Conservation (phyloP, 2,113 vertebrate species). For the Calyptommatus sinebrachiatus region DNA sequence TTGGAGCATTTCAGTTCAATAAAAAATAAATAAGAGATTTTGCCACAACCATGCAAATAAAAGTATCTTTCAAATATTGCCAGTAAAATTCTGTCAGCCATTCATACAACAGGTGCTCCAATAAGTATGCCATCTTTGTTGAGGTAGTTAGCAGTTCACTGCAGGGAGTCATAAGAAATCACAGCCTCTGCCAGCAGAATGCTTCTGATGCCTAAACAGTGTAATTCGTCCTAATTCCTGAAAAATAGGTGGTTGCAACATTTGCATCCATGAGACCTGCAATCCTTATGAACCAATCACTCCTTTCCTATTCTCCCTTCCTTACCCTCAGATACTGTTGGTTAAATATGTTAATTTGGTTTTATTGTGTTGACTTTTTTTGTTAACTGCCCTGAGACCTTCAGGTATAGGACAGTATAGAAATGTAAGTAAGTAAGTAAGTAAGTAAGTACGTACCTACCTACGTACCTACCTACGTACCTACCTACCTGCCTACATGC, state of each 20-base stretch:
- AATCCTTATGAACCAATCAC: no score
- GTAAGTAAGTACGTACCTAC: no score
- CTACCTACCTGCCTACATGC: no score
- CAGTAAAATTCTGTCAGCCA: neutral
- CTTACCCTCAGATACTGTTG: no score
- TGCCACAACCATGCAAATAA: neutral
- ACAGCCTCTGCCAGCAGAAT: neutral
- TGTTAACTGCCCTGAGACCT: no score
- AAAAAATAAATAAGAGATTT: neutral
- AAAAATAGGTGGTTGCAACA: neutral
- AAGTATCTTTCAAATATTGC: neutral
- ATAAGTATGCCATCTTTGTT: neutral
- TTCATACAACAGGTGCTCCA: neutral
- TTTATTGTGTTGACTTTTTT: no score
- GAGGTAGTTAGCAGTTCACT: neutral
- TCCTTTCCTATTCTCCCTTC: no score
- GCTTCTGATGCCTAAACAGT: neutral
- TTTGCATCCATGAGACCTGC: neutral
- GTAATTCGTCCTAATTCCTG: neutral
- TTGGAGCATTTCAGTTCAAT: neutral
- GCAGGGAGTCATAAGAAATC: neutral
- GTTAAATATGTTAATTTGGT: no score
- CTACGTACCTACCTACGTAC: no score
- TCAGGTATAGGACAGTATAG: no score
- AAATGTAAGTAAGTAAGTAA: no score